Conservation (phyloP, 2,888 invertebrate genomes). For the Euplagia quadripunctaria region DNA sequence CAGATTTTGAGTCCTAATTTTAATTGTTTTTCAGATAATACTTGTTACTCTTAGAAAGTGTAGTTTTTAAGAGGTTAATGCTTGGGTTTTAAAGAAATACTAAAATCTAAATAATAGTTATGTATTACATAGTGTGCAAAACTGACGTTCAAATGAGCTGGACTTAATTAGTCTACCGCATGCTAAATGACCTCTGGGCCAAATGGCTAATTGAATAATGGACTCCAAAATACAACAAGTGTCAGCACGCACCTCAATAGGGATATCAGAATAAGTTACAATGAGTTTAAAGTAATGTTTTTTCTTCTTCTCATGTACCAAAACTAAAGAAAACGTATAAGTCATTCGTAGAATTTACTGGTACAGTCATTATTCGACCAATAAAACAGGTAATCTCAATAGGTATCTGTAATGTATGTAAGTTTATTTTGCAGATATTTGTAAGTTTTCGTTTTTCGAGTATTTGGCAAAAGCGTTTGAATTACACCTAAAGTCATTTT, state of each 20-base stretch:
- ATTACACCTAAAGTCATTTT: no score
- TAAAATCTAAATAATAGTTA: neutral
- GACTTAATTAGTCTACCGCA: neutral
- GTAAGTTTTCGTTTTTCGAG: neutral
- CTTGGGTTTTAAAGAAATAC: neutral
- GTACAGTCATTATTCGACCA: neutral
- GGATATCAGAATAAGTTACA: neutral
- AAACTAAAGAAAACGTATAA: neutral
- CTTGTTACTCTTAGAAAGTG: neutral
- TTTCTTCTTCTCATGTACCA: neutral
- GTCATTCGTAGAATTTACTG: neutral
- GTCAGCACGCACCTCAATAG: neutral
- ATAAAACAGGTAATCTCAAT: neutral
- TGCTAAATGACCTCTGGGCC: neutral
- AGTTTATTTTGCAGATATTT: neutral
- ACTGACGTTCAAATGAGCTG: neutral
- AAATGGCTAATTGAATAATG: conserved; percentile 2
- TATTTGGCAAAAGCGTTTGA: neutral
- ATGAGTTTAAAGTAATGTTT: neutral
- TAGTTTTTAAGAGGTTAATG: neutral
- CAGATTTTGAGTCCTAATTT: neutral
- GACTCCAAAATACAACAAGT: neutral
- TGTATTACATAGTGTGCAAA: neutral
- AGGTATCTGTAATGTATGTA: neutral
- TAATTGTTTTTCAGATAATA: neutral